Conservation (phyloP, 2,113 vertebrate genomes). For the Cervus canadensis region DNA sequence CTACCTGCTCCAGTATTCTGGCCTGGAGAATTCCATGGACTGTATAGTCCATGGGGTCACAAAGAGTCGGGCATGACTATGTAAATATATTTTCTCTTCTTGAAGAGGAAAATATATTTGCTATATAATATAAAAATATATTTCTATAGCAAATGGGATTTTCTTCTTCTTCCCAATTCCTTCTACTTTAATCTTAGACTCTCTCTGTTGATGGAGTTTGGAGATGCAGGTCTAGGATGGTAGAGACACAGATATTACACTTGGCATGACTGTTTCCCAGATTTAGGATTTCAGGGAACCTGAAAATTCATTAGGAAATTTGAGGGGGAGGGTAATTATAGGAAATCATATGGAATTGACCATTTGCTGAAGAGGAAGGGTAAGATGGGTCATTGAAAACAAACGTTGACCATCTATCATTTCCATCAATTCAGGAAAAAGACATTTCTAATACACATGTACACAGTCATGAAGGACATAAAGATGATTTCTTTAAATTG, state of each 20-base stretch:
- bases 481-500: not conserved
- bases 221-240: not conserved
- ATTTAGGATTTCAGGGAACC: not conserved
- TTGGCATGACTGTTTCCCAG: not conserved
- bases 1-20: not conserved
- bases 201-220: not conserved
- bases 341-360: not conserved
- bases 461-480: not conserved
- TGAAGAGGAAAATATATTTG: not conserved
- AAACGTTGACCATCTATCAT: not conserved
- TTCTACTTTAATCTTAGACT: not conserved
- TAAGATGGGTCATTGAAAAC: slow-evolving; percentile 11
- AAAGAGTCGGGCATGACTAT: not conserved
- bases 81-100: not conserved
- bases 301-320: not conserved
- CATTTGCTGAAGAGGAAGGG: not conserved
- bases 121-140: not conserved
- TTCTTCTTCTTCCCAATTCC: not conserved
- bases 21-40: not conserved
- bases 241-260: not conserved
- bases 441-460: not conserved
- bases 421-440: not conserved
- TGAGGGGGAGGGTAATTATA: not conserved
- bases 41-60: not conserved
- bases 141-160: not conserved